phyloP scores from a whole-genome alignment of 2,113 vertebrate species.

The Propithecus coquereli region DNA sequence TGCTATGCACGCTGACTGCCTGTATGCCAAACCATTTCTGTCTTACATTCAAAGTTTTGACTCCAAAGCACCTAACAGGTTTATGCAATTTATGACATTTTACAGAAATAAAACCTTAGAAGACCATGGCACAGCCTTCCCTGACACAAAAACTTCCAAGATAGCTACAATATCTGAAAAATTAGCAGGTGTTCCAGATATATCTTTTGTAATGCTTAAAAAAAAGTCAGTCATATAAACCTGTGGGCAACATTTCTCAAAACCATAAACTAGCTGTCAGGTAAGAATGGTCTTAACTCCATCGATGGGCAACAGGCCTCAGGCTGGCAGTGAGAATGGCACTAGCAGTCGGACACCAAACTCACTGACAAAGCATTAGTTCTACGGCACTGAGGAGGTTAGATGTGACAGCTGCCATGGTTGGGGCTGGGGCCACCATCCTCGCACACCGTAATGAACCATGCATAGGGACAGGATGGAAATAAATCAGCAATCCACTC shows the following conservation, averaged over 20 bases:
- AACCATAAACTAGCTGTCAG: too few relatives aligned
- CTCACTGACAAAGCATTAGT: background rate
- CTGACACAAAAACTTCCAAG: background rate
- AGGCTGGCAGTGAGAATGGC: fast-evolving
- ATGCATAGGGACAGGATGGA: background rate
- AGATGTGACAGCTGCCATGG: fast-evolving
- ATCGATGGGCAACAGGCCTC: too few relatives aligned
- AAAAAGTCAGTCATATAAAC: background rate
- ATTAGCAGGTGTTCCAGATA: background rate
- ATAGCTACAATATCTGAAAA: background rate
- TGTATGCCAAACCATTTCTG: background rate
- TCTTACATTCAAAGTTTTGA: background rate
- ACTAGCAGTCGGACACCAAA: too few relatives aligned
- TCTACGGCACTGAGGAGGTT: background rate
- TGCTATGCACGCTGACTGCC: background rate
- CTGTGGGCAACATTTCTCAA: too few relatives aligned
- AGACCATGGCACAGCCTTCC: background rate
- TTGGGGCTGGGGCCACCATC: background rate
- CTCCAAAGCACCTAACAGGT: fast-evolving
- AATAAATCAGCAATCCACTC: fast-evolving
- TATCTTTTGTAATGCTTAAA: background rate
- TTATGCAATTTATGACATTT: background rate
- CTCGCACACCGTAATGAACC: fast-evolving
- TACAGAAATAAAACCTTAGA: background rate
- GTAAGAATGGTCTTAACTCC: background rate